Percentiles rank a stretch among this genome's conserved stretches.
phyloP scores from a whole-genome alignment of 1,140 invertebrate species.

The Oedothorax gibbosus region DNA sequence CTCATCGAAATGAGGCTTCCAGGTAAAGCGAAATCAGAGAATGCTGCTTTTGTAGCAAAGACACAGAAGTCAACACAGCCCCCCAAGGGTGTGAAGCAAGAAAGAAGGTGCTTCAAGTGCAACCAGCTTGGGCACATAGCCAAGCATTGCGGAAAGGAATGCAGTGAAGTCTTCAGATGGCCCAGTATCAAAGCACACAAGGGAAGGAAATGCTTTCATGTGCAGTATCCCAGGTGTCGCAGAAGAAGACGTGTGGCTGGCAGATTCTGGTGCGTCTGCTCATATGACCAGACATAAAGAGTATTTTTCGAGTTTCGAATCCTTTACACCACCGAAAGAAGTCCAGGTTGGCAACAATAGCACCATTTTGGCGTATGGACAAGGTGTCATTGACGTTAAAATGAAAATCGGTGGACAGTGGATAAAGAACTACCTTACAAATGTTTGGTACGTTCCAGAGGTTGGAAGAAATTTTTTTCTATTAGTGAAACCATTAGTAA shows the following conservation, averaged over 20 bases:
- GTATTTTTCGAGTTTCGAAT: background rate
- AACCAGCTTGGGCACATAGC: background rate
- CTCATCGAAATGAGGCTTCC: conserved; percentile 6
- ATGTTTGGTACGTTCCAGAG: background rate
- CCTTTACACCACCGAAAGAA: background rate
- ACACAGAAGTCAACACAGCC: background rate
- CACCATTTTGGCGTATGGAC: background rate
- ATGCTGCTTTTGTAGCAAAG: background rate
- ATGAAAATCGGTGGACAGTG: background rate
- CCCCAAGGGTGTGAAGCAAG: background rate
- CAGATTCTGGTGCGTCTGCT: background rate
- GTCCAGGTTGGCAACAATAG: background rate
- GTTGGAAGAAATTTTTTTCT: background rate
- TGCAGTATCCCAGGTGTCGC: background rate
- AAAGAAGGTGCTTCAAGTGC: background rate
- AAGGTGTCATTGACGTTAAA: background rate
- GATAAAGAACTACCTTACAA: background rate
- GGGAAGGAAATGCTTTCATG: background rate
- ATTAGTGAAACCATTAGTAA: background rate
- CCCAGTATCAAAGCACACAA: background rate
- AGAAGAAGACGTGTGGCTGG: background rate
- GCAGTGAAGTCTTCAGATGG: background rate
- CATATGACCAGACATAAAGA: background rate
- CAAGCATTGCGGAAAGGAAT: background rate
- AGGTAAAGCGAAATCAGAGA: background rate